Percentiles rank a stretch among this genome's conserved stretches.
Evolutionary conservation across 2,797 vertebrate species (phyloP).

Genomic region (Danio kyathit): DNA sequence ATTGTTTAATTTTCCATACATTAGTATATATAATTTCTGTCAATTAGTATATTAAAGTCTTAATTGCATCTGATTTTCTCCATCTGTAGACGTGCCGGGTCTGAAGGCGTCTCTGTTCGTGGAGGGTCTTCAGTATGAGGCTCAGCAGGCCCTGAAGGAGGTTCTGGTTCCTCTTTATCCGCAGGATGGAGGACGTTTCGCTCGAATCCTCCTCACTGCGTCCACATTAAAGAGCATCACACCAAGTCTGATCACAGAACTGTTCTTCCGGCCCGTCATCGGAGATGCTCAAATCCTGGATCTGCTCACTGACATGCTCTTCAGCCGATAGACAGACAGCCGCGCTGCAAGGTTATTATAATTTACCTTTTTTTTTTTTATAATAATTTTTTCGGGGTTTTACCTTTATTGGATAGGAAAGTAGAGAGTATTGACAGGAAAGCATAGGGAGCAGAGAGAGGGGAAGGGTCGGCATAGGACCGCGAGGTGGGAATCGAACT

Average conservation of each 20-base stretch:
- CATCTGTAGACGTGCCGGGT: constrained; percentile 81
- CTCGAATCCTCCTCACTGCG: constrained; percentile 81
- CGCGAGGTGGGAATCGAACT: too few relatives aligned
- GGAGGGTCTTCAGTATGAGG: constrained; percentile 86
- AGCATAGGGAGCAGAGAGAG: too few relatives aligned
- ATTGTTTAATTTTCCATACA: too few relatives aligned
- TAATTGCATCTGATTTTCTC: neutral
- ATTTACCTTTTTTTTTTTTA: too few relatives aligned
- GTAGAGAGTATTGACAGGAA: too few relatives aligned
- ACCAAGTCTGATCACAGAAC: constrained; percentile 83
- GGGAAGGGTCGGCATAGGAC: too few relatives aligned
- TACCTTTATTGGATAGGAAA: too few relatives aligned
- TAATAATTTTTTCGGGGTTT: too few relatives aligned
- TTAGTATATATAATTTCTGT: too few relatives aligned
- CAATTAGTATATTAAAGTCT: too few relatives aligned
- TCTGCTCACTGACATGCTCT: constrained; percentile 87
- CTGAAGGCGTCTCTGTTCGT: constrained; percentile 82
- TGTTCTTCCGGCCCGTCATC: constrained; percentile 91
- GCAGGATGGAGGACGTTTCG: constrained; percentile 79
- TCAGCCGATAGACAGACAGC: constrained; percentile 68
- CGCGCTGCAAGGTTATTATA: too few relatives aligned
- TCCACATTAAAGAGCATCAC: constrained; percentile 85
- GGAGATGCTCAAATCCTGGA: constrained; percentile 83
- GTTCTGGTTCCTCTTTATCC: constrained; percentile 82
- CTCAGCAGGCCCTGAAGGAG: constrained; percentile 86